Evolutionary conservation across 2,113 vertebrate species (phyloP), one percentile per base, ranked within the genome.

Genomic region (Struthio camelus): DNA sequence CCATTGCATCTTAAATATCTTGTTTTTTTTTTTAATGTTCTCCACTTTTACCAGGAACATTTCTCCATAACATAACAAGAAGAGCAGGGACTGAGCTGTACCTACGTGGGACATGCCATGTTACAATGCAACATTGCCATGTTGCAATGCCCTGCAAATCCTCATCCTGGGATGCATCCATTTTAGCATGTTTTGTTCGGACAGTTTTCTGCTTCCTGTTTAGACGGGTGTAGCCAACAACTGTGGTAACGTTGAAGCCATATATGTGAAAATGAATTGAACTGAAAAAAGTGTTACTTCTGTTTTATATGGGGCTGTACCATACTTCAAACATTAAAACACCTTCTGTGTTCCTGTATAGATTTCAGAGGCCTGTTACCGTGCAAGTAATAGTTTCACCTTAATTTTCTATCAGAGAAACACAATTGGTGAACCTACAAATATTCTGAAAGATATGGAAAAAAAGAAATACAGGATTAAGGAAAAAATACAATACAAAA

Each of bases 121-220:
- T 32, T 32, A 16, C 53, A 32, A 30, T 32, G 30, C 30, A 58
- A 30, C 56, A 32, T 30, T 18, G 30, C 18, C 56, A 10, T 32
- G 16, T 58, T 58, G 7, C 34, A 58, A 1, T 0, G 4, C 3
- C 2, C 20, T 1, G 1, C 34, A 70, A 53, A 85, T 62, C 42
- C 2, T 2, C 40, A n/a, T 20, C 0, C 0, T 40, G 23, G 7
- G 58, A 30, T 76, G 11, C 23, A 12, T 59, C 25, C 79, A 22
- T 1, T 42, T 56, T 32, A 64, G 46, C 12, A 23, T 1, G 32
- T 42, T 69, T 69, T 59, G 30, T 32, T 76, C 75, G n/a, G 6
- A 54, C 11, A 79, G 25, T 6, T 87, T 85, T 82, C 70, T 83
- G 6, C 5, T 89, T 89, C 44, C 7, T 59, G 6, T 76, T 93